Percentiles rank a stretch among this genome's conserved stretches.
Evolutionary conservation across 1,140 invertebrate genomes (phyloP).

Genomic region (Camponotus floridanus): DNA sequence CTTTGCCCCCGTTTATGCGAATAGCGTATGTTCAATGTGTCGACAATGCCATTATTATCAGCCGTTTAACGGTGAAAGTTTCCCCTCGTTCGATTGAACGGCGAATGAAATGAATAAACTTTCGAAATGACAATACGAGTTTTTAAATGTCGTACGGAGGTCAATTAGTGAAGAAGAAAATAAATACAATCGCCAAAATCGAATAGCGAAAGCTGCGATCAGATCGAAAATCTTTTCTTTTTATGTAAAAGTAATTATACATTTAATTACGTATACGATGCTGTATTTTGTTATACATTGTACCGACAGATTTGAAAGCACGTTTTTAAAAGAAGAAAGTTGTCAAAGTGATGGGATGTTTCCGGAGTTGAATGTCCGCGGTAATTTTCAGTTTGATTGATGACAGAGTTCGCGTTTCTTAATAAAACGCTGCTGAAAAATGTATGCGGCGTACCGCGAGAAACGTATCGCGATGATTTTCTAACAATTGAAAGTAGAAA

Average conservation of each 20-base stretch:
- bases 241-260: background rate
- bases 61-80: constrained; percentile 70
- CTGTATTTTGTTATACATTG: background rate
- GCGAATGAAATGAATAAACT: constrained; percentile 27
- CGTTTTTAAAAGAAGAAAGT: background rate
- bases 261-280: constrained; percentile 7
- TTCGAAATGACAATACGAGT: constrained; percentile 32
- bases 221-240: background rate
- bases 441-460: constrained; percentile 31
- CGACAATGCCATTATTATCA: constrained; percentile 58
- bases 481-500: constrained; percentile 82
- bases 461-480: constrained; percentile 66
- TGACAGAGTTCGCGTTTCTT: background rate
- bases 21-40: background rate
- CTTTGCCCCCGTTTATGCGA: constrained; percentile 35
- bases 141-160: background rate
- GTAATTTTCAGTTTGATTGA: constrained; percentile 27
- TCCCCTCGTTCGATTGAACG: constrained; percentile 30
- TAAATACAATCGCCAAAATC: background rate
- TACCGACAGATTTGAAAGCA: too few relatives aligned
- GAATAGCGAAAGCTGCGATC: background rate
- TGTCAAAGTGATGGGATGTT: background rate
- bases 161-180: background rate
- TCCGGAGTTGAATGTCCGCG: background rate
- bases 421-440: constrained; percentile 20